Base-by-base conservation (phyloP, 2,888 invertebrate genomes). In the Chromoteleia sp. region DNA sequence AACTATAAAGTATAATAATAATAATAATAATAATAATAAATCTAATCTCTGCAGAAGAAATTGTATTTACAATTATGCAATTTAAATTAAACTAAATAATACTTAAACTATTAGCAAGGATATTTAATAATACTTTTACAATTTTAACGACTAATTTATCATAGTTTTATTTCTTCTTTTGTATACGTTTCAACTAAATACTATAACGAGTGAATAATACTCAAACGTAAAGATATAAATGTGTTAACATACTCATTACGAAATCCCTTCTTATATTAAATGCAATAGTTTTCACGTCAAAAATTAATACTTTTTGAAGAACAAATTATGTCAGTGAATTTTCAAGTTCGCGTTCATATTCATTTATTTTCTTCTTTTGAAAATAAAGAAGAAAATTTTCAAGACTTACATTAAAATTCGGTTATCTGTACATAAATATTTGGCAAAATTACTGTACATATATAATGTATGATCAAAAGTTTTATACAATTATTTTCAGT, bases 381-480 rank as follows among this genome's bases (percentile, higher is more conserved):
- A 48, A 59, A 59, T n/a, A 59, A 58, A 52, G 61, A 52, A 61
- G 52, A 52, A 50, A 30, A n/a, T n/a, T 21, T 29, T 29, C 7
- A 21, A 12, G 29, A 6, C 41, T 52, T 61, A 61, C 1, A 41
- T 29, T 73, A 41, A 25, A 61, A 50, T 50, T 59, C 50, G 33
- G 17, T 56, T 65, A 65, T 65, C 65, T 78, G 48, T 74, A 74
- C 75, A 80, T 45, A 67, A 63, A 61, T 52, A 68, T 75, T 80
- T 80, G 80, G 75, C 70, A 75, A 74, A 80, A 74, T 68, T 80
- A 75, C 80, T 80, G 61, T 73, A 73, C 67, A 79, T 61, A 21
- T 61, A 10, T 61, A 15, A 43, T 1, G n/a, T 68, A 58, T 67
- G 58, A 59, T 67, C 58, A 67, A 79, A 2, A n/a, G 10, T 48